Evolutionary conservation across 1,140 invertebrate species (phyloP).

Genomic region (Drosophila auraria): DNA sequence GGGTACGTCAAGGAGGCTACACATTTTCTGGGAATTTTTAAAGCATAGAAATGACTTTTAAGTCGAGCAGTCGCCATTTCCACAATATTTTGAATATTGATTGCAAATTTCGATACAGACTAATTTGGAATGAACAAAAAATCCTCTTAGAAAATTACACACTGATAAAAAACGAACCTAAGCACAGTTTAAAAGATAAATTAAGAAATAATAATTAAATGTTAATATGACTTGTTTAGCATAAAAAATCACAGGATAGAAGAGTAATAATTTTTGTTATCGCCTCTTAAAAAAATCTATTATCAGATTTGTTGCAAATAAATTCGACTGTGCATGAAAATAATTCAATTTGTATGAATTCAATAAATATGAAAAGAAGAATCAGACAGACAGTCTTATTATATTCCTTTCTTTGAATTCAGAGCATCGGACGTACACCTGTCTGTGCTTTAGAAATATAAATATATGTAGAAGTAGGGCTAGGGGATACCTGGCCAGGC

Average conservation of each 20-base stretch:
- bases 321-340: not conserved
- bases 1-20: not conserved
- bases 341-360: slow-evolving; percentile 7
- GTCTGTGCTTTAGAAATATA: slow-evolving; percentile 15
- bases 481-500: slow-evolving; percentile 40
- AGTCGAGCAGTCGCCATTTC: not conserved
- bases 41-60: slow-evolving; percentile 9
- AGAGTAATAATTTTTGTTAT: too few species aligned
- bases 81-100: not conserved
- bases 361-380: slow-evolving; percentile 9
- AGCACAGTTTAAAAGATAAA: not conserved
- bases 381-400: slow-evolving; percentile 9
- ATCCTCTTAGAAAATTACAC: not conserved
- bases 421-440: slow-evolving; percentile 28
- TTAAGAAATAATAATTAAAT: not conserved
- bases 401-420: not conserved
- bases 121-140: not conserved
- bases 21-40: slow-evolving; percentile 14
- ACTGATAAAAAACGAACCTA: not conserved
- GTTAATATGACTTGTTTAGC: not conserved
- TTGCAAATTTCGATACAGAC: not conserved
- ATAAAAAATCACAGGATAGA: too few species aligned
- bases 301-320: not conserved
- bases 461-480: not conserved
- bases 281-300: not conserved